Conservation (phyloP, 2,888 invertebrate genomes). For the Eutolmus rufibarbis region DNA sequence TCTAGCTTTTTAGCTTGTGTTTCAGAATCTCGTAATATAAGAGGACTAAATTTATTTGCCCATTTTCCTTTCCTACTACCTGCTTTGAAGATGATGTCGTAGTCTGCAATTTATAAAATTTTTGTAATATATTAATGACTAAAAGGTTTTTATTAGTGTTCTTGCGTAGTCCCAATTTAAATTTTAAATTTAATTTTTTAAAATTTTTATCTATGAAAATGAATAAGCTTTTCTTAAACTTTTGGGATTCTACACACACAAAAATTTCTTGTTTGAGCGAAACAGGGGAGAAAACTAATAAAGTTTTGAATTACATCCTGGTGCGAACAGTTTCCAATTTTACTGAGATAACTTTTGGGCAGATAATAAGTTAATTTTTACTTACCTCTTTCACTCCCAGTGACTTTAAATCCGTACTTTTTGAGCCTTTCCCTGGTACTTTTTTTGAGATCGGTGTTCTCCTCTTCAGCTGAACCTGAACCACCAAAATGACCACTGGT, state of each 20-base stretch:
- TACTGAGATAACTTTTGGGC: no score
- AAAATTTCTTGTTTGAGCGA: no score
- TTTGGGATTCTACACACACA: no score
- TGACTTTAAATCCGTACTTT: slow-evolving; percentile 68
- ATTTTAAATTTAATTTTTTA: no score
- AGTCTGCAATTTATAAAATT: slow-evolving; percentile 51
- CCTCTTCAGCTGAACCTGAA: neutral
- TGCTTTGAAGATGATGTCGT: slow-evolving; percentile 52
- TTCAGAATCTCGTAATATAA: slow-evolving; percentile 56
- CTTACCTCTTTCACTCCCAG: slow-evolving; percentile 4
- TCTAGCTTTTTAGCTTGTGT: slow-evolving; percentile 54
- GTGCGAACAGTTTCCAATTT: no score
- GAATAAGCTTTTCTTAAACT: no score
- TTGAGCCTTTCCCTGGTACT: slow-evolving; percentile 65
- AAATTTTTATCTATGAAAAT: no score
- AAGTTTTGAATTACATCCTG: no score
- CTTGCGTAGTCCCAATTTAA: no score
- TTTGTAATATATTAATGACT: no score
- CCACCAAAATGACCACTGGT: slow-evolving; percentile 42
- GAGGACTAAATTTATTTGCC: slow-evolving; percentile 59
- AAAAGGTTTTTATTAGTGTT: no score
- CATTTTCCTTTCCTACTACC: slow-evolving; percentile 55
- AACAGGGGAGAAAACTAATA: no score
- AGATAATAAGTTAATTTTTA: neutral
- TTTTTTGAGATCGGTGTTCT: slow-evolving; percentile 10